Evolutionary conservation across 2,113 vertebrate species (phyloP).

Genomic region (Emydocephalus ijimae): DNA sequence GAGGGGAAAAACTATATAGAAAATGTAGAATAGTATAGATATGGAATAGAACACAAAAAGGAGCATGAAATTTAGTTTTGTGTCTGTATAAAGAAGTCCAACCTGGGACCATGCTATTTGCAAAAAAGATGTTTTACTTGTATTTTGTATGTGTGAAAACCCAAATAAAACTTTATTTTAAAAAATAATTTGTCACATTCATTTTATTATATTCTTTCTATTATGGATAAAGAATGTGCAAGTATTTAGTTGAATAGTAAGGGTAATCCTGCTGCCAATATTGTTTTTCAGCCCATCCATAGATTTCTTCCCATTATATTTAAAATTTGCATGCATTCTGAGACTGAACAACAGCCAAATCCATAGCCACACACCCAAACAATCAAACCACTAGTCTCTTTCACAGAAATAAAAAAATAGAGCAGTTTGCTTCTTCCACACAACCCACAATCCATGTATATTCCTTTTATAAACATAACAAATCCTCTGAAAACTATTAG

Average conservation of each 20-base stretch:
- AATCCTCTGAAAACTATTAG: not conserved
- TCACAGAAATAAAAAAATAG: not conserved
- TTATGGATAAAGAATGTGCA: not conserved
- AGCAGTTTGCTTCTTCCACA: not conserved
- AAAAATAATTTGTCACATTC: not conserved
- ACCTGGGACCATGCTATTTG: too few species aligned
- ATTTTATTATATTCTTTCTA: not conserved
- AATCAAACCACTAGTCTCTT: not conserved
- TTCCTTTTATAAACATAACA: not conserved
- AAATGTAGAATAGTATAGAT: too few species aligned
- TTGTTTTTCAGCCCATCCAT: not conserved
- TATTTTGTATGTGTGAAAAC: too few species aligned
- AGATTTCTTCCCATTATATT: not conserved
- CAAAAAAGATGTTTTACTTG: too few species aligned
- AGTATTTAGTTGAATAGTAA: not conserved
- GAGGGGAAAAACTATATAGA: too few species aligned
- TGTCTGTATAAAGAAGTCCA: too few species aligned
- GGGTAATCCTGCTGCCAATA: not conserved
- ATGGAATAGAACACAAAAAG: too few species aligned
- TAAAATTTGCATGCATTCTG: not conserved
- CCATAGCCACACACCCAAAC: not conserved
- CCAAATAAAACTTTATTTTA: too few species aligned
- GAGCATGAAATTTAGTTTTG: too few species aligned
- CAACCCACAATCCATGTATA: not conserved
- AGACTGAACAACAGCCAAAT: not conserved